Conservation (phyloP, 2,888 invertebrate species). For the Sinohyriopsis cumingii region DNA sequence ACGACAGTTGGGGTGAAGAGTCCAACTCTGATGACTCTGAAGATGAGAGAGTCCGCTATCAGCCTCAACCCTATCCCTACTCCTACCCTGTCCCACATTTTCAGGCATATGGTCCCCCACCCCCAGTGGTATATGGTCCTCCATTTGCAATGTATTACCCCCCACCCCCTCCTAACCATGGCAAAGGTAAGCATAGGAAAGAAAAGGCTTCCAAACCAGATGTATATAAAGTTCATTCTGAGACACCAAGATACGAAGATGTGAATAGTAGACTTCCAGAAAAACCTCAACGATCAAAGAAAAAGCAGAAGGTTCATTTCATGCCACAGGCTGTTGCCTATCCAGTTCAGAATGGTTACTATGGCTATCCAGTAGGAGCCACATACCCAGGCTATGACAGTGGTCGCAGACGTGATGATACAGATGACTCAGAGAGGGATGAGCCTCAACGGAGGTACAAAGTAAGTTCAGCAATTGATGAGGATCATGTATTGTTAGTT, state of each 20-base stretch:
- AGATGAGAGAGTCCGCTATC: constrained; percentile 40
- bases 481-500: too few relatives aligned
- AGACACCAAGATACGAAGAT: constrained; percentile 23
- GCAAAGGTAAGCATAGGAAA: constrained; percentile 1
- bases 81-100: constrained; percentile 20
- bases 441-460: constrained; percentile 38
- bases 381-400: constrained; percentile 21
- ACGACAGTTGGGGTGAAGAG: constrained; percentile 65
- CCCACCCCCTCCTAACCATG: constrained; percentile 49
- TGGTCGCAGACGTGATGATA: constrained; percentile 6
- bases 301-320: constrained; percentile 31
- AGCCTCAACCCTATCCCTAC: constrained; percentile 49
- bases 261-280: constrained; percentile 24
- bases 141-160: constrained; percentile 61
- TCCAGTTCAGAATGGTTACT: constrained; percentile 23
- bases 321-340: constrained; percentile 11
- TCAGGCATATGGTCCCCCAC: constrained; percentile 23
- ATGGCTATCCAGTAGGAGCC: constrained; percentile 21
- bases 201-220: constrained; percentile 2
- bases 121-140: constrained; percentile 52
- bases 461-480: constrained; percentile 19
- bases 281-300: constrained; percentile 18
- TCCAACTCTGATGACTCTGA: constrained; percentile 47
- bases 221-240: background rate
- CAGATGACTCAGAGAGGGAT: constrained; percentile 23